Evolutionary conservation across 2,113 vertebrate species (phyloP).

Genomic region (Takifugu bimaculatus): DNA sequence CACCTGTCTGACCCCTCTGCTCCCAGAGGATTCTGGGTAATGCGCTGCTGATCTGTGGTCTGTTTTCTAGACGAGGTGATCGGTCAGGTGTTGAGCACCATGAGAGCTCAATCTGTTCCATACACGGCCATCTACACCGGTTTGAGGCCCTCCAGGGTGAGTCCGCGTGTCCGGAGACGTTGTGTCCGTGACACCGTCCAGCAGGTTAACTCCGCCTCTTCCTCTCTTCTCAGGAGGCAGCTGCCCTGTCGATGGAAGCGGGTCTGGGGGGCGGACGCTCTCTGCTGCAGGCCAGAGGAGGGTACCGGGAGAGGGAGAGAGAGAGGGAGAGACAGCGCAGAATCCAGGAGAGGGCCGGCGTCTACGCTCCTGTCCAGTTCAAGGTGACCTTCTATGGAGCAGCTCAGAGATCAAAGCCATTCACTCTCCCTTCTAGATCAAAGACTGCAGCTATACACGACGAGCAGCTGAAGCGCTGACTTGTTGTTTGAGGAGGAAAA

Average conservation of each 20-base stretch:
- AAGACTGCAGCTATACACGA: too few relatives aligned
- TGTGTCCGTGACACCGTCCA: background rate
- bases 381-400: conserved; percentile 48
- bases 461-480: too few relatives aligned
- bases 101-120: conserved; percentile 80
- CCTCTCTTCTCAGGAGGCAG: conserved; percentile 67
- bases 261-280: conserved; percentile 73
- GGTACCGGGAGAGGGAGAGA: conserved; percentile 37
- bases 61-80: conserved; percentile 81
- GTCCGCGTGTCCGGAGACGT: background rate
- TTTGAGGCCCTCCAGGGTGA: conserved; percentile 79
- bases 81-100: conserved; percentile 83
- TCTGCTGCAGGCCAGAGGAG: conserved; percentile 73
- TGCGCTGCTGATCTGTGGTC: background rate
- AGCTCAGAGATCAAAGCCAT: background rate
- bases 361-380: conserved; percentile 71
- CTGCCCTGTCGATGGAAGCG: conserved; percentile 60
- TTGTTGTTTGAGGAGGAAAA: too few relatives aligned
- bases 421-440: background rate
- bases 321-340: conserved; percentile 45
- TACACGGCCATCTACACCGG: conserved; percentile 85
- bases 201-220: too few relatives aligned
- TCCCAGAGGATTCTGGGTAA: too few relatives aligned
- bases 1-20: background rate
- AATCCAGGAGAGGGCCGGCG: conserved; percentile 29